phyloP scores from a whole-genome alignment of 1,140 invertebrate species.

The Chironomus tepperi region DNA sequence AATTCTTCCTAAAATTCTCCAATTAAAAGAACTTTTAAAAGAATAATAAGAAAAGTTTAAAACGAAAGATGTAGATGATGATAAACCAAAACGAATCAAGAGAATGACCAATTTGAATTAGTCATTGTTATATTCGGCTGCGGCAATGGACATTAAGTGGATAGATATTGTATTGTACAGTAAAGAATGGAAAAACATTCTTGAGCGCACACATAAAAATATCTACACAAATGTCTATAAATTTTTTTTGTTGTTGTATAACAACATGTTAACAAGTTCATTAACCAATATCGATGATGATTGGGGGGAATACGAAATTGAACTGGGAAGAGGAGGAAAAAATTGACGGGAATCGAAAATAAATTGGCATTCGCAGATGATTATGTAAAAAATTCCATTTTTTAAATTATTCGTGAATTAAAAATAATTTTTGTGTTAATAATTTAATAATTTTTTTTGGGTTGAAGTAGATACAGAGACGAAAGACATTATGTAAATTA shows the following conservation, averaged over 20 bases:
- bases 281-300: conserved; percentile 13
- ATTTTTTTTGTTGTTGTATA: conserved; percentile 9
- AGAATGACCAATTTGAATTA: conserved; percentile 14
- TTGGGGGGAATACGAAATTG: neutral
- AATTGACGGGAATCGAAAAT: too few species aligned
- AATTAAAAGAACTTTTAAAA: too few species aligned
- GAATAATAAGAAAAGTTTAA: too few species aligned
- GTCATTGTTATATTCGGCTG: neutral
- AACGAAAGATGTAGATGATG: neutral
- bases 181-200: conserved; percentile 1
- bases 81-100: neutral
- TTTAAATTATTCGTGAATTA: too few species aligned
- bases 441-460: too few species aligned
- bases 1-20: too few species aligned
- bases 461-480: too few species aligned
- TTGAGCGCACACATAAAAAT: conserved; percentile 5
- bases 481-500: too few species aligned
- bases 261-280: conserved; percentile 13
- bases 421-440: too few species aligned
- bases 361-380: too few species aligned
- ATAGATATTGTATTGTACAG: neutral
- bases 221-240: neutral
- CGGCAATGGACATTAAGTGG: neutral
- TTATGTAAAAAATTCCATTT: too few species aligned
- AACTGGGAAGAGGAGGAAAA: too few species aligned